Evolutionary conservation across 2,888 invertebrate genomes (phyloP).

Genomic region (Nebria salina): DNA sequence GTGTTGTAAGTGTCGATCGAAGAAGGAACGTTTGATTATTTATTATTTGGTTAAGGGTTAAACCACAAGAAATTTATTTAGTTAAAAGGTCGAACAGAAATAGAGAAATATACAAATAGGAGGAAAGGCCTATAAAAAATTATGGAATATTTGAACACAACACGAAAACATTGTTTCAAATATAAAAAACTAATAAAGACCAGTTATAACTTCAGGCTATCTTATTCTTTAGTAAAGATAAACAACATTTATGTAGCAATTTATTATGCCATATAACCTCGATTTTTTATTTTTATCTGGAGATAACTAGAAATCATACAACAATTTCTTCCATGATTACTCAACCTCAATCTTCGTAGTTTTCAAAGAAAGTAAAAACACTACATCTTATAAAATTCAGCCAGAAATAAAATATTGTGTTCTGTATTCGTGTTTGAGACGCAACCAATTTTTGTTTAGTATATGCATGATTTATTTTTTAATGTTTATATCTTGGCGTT

Average conservation of each 20-base stretch:
- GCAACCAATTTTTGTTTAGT: slow-evolving; percentile 33
- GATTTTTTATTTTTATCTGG: too few species aligned
- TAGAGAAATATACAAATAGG: too few species aligned
- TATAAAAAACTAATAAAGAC: too few species aligned
- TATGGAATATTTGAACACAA: too few species aligned
- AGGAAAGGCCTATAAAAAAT: too few species aligned
- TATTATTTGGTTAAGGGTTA: neutral
- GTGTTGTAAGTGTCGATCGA: neutral
- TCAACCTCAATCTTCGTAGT: neutral
- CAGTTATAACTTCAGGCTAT: too few species aligned
- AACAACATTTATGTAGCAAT: too few species aligned
- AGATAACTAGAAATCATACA: too few species aligned
- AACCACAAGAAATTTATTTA: neutral
- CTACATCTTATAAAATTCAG: slow-evolving; percentile 27
- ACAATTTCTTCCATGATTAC: neutral
- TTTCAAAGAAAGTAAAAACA: slow-evolving; percentile 10
- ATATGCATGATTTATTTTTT: slow-evolving; percentile 38
- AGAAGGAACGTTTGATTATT: neutral
- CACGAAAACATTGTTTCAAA: too few species aligned
- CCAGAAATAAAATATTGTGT: slow-evolving; percentile 32
- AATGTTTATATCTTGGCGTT: slow-evolving; percentile 36
- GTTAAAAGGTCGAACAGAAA: too few species aligned
- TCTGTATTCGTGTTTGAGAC: slow-evolving; percentile 30
- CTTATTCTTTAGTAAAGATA: too few species aligned
- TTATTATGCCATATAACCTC: too few species aligned